Evolutionary conservation across 2,797 vertebrate species (phyloP).

Genomic region (Crossoptilon crossoptilon): DNA sequence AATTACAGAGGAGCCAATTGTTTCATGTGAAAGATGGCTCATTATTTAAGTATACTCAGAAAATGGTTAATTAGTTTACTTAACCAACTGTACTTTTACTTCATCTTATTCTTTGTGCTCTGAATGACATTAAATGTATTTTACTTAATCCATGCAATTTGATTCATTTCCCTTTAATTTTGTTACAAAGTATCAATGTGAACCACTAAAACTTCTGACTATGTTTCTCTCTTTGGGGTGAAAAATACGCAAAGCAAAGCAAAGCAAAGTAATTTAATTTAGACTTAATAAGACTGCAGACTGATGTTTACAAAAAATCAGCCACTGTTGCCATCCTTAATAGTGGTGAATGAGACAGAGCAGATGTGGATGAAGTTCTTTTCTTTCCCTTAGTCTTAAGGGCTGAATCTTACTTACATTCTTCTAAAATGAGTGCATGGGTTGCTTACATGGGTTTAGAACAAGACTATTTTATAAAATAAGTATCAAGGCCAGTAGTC

Average conservation of each 20-base stretch:
- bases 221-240: conserved; percentile 65
- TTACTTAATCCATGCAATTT: conserved; percentile 69
- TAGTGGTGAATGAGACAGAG: conserved; percentile 67
- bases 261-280: conserved; percentile 75
- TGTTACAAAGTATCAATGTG: conserved; percentile 64
- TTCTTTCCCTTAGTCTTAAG: not conserved
- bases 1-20: conserved; percentile 66
- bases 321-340: conserved; percentile 64
- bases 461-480: not conserved
- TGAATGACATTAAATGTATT: conserved; percentile 69
- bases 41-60: conserved; percentile 68
- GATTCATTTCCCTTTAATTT: conserved; percentile 74
- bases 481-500: not conserved
- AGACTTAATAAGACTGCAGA: conserved; percentile 63
- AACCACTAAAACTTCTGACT: conserved; percentile 68
- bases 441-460: not conserved
- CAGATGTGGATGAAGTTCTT: conserved; percentile 53
- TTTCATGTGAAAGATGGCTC: conserved; percentile 56
- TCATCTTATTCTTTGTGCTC: conserved; percentile 61
- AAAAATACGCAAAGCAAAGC: conserved; percentile 69
- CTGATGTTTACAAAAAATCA: conserved; percentile 78
- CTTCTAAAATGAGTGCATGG: not conserved
- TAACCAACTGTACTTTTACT: conserved; percentile 73
- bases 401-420: not conserved
- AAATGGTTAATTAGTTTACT: conserved; percentile 79